Base-by-base conservation (phyloP, 2,888 invertebrate genomes). In the Tricholauxania praeusta region DNA sequence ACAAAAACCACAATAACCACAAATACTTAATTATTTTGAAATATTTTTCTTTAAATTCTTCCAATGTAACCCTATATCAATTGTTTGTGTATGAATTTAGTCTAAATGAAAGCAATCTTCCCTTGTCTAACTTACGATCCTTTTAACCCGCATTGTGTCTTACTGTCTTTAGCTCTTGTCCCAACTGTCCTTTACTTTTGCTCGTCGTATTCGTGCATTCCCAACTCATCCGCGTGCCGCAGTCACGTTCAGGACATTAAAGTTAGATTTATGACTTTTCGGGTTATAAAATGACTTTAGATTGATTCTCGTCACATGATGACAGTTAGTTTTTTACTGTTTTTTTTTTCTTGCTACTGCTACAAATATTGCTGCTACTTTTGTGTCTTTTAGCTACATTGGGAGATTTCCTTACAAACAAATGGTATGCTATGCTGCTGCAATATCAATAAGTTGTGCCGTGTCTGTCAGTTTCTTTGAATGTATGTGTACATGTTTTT, bases 181-280 rank as follows among this genome's bases (percentile, higher is more conserved):
- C 48, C 65, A 22, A 52, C 52, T 32, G 39, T 39, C 39, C 39
- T 39, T 39, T 39, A 39, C 39, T 39, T 14, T 63, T 70, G 74
- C 55, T 62, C 62, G 71, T 57, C 69, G 19, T 28, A 49, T 72
- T 52, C 62, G 62, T 72, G 10, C 39, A 39, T 39, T 39, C 39
- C 5, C 39, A 39, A 39, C 10, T 73, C 71, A 72, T 73, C 73
- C 53, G 66, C 51, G 39, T 82, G 83, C 80, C 83, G 81, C 84
- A 83, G 84, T 85, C 85, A 84, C 84, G 83, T 84, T 81, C 80
- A 77, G 77, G 78, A 80, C 82, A 84, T 85, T 83, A 84, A 81
- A 84, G 83, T 84, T 84, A 84, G 83, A 84, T 84, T 84, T 85
- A 85, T 84, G 84, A 83, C 82, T 84, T 82, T 84, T 82, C 80